Evolutionary conservation across 1,140 invertebrate genomes (phyloP), one percentile per base, ranked within the genome.

Genomic region (Metaphire vulgaris): DNA sequence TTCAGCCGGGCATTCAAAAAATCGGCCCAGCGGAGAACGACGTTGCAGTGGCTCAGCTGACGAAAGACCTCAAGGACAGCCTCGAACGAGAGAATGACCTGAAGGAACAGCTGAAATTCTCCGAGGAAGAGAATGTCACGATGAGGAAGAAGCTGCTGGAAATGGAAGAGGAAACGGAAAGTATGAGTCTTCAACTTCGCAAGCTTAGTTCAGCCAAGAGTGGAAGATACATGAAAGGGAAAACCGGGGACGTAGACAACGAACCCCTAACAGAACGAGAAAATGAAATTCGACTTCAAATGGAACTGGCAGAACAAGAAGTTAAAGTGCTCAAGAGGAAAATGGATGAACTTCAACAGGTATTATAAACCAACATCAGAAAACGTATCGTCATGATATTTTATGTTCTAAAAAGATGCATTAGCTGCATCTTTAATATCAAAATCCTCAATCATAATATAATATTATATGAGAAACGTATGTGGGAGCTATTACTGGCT

Each of bases 141-240:
- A 79, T 93, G 82, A 89, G 93, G 85, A 93, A 92, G 89, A 94
- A 93, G 88, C 89, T 92, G 79, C 90, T 91, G 79, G 90, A 93
- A 79, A 89, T 95, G 82, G 94, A 96, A 88, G 93, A 95, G 85
- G 94, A 96, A 89, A 96, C 96, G 89, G 94, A 96, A 87, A 92
- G 92, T 75, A 89, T 96, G 86, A 90, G 92, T 84, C 89, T 93
- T 87, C 94, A 96, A 89, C 90, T 96, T 83, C 94, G 95, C 89
- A 95, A 94, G 90, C 93, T 96, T 92, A 92, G 92, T 86, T 81
- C 81, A 69, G 78, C 81, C 69, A 78, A 82, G 31, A 65, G 74
- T 41, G 65, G 29, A 1, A 71, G 28, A 1, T 79, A 76, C 33
- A 78, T 72, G 15, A 33, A 66, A 2, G 75, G 21, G 21, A 75